These are phyloP conservation scores for Zelleria hepariella DNA, from an alignment of 2,888 invertebrate genomes.

Conservation along the genomic window DNA sequence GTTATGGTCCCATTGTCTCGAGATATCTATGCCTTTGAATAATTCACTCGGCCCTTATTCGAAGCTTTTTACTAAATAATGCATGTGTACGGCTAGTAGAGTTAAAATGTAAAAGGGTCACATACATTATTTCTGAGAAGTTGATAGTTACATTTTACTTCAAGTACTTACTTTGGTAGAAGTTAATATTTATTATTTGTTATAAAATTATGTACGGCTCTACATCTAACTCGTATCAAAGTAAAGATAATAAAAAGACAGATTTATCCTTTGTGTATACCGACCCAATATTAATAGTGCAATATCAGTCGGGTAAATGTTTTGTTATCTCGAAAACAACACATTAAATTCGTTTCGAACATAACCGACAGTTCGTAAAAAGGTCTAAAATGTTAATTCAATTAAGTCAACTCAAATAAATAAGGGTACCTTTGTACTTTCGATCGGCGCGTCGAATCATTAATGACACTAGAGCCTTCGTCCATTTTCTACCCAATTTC, in stretches of 20 bases:
- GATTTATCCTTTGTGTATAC: not conserved
- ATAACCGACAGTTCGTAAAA: constrained; percentile 61
- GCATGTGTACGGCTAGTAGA: not conserved
- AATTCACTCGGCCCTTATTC: constrained; percentile 15
- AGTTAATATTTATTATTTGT: not conserved
- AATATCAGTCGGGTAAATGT: constrained; percentile 52
- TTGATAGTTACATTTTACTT: not conserved
- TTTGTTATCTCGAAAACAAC: constrained; percentile 57
- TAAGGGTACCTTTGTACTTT: constrained; percentile 45
- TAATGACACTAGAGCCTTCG: constrained; percentile 67
- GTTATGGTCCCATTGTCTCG: constrained; percentile 33
- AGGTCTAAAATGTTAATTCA: constrained; percentile 64
- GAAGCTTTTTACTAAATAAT: constrained; percentile 2
- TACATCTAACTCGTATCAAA: not conserved
- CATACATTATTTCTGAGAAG: not conserved
- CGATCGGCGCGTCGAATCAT: constrained; percentile 59
- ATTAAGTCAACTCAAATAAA: constrained; percentile 67
- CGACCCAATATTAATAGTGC: constrained; percentile 36
- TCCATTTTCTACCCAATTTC: constrained; percentile 72
- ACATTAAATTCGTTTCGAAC: constrained; percentile 56
- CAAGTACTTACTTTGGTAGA: not conserved
- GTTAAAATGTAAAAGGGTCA: not conserved
- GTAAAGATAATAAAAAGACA: not conserved
- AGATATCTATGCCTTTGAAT: constrained; percentile 32
- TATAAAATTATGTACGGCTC: not conserved